phyloP scores from a whole-genome alignment of 2,797 vertebrate species.

The Hyperoplus immaculatus region DNA sequence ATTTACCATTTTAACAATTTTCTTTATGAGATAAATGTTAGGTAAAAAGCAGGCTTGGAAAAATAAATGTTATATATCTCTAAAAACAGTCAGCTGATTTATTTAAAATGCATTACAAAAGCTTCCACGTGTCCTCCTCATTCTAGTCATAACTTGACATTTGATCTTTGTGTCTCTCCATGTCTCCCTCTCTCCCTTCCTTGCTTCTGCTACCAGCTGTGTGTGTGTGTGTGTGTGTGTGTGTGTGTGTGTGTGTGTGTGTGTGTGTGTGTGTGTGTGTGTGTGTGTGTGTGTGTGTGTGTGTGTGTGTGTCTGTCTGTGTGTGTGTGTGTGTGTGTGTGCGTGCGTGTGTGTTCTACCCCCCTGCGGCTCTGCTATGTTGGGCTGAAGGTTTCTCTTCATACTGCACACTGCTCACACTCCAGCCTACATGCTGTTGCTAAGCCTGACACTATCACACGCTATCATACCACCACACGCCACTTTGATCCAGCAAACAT shows the following conservation, averaged over 20 bases:
- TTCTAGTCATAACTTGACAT: not conserved
- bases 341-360: too few species aligned
- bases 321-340: too few species aligned
- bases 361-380: conserved; percentile 10
- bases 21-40: not conserved
- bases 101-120: not conserved
- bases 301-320: too few species aligned
- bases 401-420: conserved; percentile 44
- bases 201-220: conserved; percentile 1
- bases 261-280: too few species aligned
- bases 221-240: too few species aligned
- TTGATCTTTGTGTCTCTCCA: conserved; percentile 7
- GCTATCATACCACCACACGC: conserved; percentile 43
- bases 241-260: too few species aligned
- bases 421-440: conserved; percentile 46
- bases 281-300: too few species aligned
- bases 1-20: not conserved
- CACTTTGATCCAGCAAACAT: conserved; percentile 64
- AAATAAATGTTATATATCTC: not conserved
- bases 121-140: not conserved
- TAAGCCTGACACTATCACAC: conserved; percentile 57
- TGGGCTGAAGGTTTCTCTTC: not conserved
- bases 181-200: not conserved
- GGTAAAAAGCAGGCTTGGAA: not conserved
- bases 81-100: not conserved